Base-by-base conservation (phyloP, 2,113 vertebrate genomes). In the Elachura formosa region DNA sequence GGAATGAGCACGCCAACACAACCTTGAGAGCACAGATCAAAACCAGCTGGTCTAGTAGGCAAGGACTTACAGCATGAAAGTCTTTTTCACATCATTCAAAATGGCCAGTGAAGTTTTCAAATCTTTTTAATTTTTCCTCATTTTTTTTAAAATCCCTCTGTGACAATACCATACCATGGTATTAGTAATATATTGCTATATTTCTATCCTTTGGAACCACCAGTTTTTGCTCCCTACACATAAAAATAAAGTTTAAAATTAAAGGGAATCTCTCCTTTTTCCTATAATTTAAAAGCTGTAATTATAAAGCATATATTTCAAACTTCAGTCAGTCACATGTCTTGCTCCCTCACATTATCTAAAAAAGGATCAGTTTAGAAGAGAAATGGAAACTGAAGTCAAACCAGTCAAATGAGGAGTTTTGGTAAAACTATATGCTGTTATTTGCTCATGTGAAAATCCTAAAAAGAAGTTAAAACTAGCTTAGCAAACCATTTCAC, bases 231-330 rank as follows among this genome's bases (percentile, higher is more conserved):
- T 84, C 56, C 51, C 40, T 54, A 34, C 13, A 56, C 3, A 10
- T 41, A 38, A 91, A 85, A 88, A 64, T 20, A 20, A 52, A 77
- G 31, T 55, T 89, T 87, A 61, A 89, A 46, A 22, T 81, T 38
- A 71, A 84, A 91, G 72, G 55, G 33, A 78, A 75, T 84, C 56
- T 87, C 56, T 87, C 28, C 6, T 43, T 89, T 89, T 68, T 18
- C 43, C 69, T 68, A 5, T 43, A 10, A 64, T 72, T 69, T 54
- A 59, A 41, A 78, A 72, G 29, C 56, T 72, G 15, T 64, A 45
- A 83, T 74, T 91, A 77, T 61, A 75, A 81, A 83, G 9, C 9
- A 38, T 67, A 31, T 66, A 75, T 40, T 94, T 91, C 72, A 76
- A 91, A 51, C 71, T 90, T 79, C 51, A 92, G 41, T 23, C 55